Evolutionary conservation across 2,113 vertebrate species (phyloP).

Genomic region (Takifugu bimaculatus): DNA sequence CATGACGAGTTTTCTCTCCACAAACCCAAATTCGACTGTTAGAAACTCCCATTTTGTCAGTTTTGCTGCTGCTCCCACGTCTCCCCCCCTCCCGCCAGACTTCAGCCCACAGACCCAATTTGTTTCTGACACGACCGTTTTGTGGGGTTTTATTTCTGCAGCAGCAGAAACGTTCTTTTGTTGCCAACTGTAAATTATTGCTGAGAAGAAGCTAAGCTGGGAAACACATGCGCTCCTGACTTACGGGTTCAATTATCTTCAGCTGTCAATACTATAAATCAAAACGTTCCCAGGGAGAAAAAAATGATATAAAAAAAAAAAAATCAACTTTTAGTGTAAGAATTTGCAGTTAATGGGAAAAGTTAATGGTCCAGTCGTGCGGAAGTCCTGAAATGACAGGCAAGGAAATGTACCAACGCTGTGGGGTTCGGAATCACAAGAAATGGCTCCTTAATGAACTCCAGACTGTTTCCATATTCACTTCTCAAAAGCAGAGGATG

Average conservation of each 20-base stretch:
- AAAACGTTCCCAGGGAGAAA: constrained; percentile 4
- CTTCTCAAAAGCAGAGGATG: constrained; percentile 10
- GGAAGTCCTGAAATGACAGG: not conserved
- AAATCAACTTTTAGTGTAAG: constrained; percentile 40
- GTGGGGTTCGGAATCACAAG: not conserved
- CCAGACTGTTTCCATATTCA: constrained; percentile 24
- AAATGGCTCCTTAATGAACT: constrained; percentile 13
- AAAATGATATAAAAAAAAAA: constrained; percentile 4
- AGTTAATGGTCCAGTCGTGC: not conserved
- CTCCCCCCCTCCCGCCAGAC: too few relatives aligned
- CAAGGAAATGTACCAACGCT: too few relatives aligned
- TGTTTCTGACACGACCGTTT: constrained; percentile 9
- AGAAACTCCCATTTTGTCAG: too few relatives aligned
- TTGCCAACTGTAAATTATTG: constrained; percentile 15
- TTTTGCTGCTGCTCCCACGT: not conserved
- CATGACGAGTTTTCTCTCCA: not conserved
- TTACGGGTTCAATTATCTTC: constrained; percentile 51
- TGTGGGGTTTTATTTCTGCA: constrained; percentile 3
- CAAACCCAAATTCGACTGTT: too few relatives aligned
- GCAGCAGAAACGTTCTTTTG: not conserved
- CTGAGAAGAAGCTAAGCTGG: not conserved
- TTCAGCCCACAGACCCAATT: constrained; percentile 2
- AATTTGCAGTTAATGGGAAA: not conserved
- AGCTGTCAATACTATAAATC: constrained; percentile 37
- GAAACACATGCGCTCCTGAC: constrained; percentile 22